A percentile compares a stretch with the other conserved stretches of the same genome.
Evolutionary conservation across 2,888 invertebrate genomes (phyloP).

Genomic region (Lithophane semibrunnea): DNA sequence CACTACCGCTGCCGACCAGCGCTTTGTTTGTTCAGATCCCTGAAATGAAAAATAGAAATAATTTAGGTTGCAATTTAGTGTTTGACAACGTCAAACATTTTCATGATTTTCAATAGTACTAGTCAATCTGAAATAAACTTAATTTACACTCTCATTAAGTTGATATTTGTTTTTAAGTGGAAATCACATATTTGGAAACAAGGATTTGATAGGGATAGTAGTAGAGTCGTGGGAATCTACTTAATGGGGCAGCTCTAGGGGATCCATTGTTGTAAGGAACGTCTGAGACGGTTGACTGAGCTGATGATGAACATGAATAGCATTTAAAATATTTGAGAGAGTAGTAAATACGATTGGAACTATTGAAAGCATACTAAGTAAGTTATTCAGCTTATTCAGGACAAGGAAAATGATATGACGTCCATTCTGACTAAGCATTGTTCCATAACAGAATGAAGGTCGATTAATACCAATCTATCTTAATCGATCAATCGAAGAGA

Average conservation of each 20-base stretch:
- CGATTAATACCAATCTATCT: conserved; percentile 5
- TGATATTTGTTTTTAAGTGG: neutral
- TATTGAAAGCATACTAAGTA: neutral
- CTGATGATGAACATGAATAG: neutral
- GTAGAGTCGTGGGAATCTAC: neutral
- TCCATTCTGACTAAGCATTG: conserved; percentile 34
- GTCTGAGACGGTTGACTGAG: neutral
- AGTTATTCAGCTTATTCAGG: conserved; percentile 21
- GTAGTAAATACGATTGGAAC: neutral
- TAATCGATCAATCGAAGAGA: conserved; percentile 16
- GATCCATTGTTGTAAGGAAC: neutral
- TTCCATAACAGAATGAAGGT: conserved; percentile 20
- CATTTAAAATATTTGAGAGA: neutral
- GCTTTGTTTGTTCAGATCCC: conserved; percentile 92
- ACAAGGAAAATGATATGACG: conserved; percentile 39
- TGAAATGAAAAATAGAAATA: conserved; percentile 62
- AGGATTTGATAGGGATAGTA: neutral
- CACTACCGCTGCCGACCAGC: conserved; percentile 96
- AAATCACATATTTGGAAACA: neutral
- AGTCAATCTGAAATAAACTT: neutral
- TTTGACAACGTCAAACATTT: neutral
- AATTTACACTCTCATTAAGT: no score
- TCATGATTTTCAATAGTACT: neutral
- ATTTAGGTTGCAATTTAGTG: neutral
- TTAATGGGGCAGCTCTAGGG: neutral